These are phyloP conservation scores for Dysmachus trigonus DNA, from an alignment of 2,888 invertebrate genomes.

Conservation along the genomic window DNA sequence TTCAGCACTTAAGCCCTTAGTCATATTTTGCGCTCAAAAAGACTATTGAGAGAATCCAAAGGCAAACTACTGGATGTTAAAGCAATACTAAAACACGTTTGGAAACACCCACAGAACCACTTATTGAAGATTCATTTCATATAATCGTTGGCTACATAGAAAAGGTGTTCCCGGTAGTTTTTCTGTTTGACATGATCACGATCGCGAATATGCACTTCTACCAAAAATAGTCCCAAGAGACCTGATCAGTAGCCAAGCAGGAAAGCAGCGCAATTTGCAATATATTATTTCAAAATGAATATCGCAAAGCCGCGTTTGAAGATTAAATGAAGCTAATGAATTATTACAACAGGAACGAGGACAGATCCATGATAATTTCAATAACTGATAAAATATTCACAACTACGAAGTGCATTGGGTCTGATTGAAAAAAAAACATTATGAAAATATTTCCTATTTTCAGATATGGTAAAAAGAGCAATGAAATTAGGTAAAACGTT, in stretches of 20 bases:
- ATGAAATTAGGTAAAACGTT: neutral
- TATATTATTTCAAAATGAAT: neutral
- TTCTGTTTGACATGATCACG: neutral
- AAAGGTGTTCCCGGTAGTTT: conserved; percentile 15
- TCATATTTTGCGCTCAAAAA: neutral
- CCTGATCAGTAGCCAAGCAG: neutral
- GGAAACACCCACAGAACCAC: neutral
- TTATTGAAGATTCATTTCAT: neutral
- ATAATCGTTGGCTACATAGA: neutral
- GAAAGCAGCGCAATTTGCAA: neutral
- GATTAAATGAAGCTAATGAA: neutral
- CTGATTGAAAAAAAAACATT: neutral
- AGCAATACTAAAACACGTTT: neutral
- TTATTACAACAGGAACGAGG: neutral
- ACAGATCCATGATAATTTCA: neutral
- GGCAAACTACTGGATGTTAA: neutral
- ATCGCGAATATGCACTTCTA: neutral
- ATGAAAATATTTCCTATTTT: neutral
- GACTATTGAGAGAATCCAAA: neutral
- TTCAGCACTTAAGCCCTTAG: neutral
- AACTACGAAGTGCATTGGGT: neutral
- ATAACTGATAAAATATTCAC: neutral
- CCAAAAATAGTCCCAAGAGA: neutral
- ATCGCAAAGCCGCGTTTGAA: neutral
- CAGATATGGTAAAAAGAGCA: neutral